Conservation (phyloP, 2,113 vertebrate genomes). For the Paraplagusia blochii region DNA sequence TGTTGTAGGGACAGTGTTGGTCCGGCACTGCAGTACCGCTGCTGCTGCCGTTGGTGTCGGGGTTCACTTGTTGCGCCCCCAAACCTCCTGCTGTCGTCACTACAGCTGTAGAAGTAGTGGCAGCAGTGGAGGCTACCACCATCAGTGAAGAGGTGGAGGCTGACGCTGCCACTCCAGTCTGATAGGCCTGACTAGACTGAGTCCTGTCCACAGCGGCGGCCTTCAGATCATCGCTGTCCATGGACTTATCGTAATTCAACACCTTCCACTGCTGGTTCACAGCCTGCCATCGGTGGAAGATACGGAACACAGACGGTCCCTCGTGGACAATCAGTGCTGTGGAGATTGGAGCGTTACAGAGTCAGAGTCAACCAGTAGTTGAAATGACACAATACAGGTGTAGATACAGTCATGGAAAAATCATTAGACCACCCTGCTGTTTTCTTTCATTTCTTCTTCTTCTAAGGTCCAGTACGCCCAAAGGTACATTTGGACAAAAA, state of each 20-base stretch:
- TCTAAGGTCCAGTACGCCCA: too few relatives aligned
- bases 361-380: conserved; percentile 32
- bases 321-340: conserved; percentile 96
- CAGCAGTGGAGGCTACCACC: conserved; percentile 77
- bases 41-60: conserved; percentile 49
- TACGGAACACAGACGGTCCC: conserved; percentile 96
- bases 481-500: too few relatives aligned
- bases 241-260: conserved; percentile 94
- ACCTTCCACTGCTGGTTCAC: conserved; percentile 99
- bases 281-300: conserved; percentile 98
- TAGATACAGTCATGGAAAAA: too few relatives aligned
- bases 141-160: conserved; percentile 79
- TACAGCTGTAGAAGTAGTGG: conserved; percentile 45
- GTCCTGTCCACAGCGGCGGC: conserved; percentile 80
- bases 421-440: too few relatives aligned
- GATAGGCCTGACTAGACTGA: conserved; percentile 78
- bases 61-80: conserved; percentile 48
- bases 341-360: conserved; percentile 50
- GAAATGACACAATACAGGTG: conserved; percentile 37
- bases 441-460: too few relatives aligned
- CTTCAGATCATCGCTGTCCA: conserved; percentile 91
- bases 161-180: conserved; percentile 62
- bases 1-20: conserved; percentile 96
- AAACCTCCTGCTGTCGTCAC: conserved; percentile 54
- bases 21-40: conserved; percentile 79